A percentile compares a stretch with the other conserved stretches of the same genome.
Conservation (phyloP, 1,140 invertebrate genomes). For the Drosophila lowei region DNA sequence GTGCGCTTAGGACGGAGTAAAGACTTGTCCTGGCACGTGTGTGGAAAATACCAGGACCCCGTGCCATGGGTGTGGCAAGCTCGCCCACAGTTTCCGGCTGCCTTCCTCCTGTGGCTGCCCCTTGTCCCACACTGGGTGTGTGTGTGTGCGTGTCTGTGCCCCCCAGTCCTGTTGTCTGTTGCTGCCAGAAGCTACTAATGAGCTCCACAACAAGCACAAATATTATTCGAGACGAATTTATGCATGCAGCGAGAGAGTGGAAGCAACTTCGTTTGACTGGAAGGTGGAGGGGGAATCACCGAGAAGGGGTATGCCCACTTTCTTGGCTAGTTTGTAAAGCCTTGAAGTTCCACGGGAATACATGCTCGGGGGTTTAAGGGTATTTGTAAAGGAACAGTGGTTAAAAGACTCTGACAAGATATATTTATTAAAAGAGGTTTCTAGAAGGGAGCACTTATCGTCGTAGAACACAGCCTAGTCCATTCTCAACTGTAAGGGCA, state of each 20-base stretch:
- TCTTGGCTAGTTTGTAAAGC: slow-evolving; percentile 2
- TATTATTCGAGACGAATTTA: slow-evolving; percentile 77
- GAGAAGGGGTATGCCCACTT: slow-evolving; percentile 14
- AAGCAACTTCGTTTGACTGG: slow-evolving; percentile 22
- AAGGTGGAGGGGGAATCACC: not conserved
- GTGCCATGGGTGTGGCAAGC: slow-evolving; percentile 42
- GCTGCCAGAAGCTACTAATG: slow-evolving; percentile 70
- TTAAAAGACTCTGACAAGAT: no score
- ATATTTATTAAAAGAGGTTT: no score
- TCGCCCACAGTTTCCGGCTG: slow-evolving; percentile 52
- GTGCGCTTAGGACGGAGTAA: slow-evolving; percentile 46
- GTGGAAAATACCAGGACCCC: slow-evolving; percentile 30
- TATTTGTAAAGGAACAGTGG: no score
- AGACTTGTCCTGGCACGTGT: slow-evolving; percentile 52
- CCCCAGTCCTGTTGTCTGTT: slow-evolving; percentile 40
- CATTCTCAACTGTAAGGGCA: not conserved
- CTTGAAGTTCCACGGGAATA: no score
- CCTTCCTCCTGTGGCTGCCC: not conserved
- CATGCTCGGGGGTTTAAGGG: no score
- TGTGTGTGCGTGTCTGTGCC: no score
- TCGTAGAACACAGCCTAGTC: no score
- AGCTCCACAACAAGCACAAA: slow-evolving; percentile 77
- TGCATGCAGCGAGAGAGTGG: slow-evolving; percentile 38
- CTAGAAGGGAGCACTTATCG: no score
- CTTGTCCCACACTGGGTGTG: not conserved